Conservation (phyloP, 2,113 vertebrate species). For the Todiramphus saurophagus region DNA sequence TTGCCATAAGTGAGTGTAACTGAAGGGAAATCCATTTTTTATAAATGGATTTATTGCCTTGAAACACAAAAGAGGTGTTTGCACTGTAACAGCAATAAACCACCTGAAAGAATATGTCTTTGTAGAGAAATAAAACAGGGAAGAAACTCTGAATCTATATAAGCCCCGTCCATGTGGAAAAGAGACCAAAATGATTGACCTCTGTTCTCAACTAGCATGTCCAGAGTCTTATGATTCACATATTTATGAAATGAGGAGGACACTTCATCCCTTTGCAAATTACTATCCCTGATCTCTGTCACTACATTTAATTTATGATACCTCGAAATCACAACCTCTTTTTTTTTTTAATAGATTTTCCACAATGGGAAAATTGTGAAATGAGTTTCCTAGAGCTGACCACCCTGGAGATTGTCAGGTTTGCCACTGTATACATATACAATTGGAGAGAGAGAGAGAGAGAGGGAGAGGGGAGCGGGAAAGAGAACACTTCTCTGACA, state of each 20-base stretch:
- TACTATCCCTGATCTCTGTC: slow-evolving; percentile 24
- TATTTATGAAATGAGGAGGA: slow-evolving; percentile 29
- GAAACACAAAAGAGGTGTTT: background rate
- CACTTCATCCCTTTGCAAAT: slow-evolving; percentile 48
- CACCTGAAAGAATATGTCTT: background rate
- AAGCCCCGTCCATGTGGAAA: background rate
- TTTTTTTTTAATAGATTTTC: background rate
- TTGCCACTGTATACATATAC: background rate
- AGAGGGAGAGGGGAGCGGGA: background rate
- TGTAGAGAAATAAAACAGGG: background rate
- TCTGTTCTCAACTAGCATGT: background rate
- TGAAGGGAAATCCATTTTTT: background rate
- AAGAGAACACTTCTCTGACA: background rate
- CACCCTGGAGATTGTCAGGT: slow-evolving; percentile 31
- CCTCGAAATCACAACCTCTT: background rate
- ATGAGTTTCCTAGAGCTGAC: slow-evolving; percentile 40
- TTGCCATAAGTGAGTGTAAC: background rate
- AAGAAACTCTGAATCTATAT: background rate
- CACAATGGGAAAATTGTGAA: slow-evolving; percentile 43
- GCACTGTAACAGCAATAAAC: background rate
- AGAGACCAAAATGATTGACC: background rate
- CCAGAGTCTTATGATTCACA: background rate
- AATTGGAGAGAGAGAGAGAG: background rate
- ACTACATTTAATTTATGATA: background rate
- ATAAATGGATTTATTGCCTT: background rate